phyloP scores from a whole-genome alignment of 2,888 invertebrate genomes.

The Pycnomerus fuliginosus region DNA sequence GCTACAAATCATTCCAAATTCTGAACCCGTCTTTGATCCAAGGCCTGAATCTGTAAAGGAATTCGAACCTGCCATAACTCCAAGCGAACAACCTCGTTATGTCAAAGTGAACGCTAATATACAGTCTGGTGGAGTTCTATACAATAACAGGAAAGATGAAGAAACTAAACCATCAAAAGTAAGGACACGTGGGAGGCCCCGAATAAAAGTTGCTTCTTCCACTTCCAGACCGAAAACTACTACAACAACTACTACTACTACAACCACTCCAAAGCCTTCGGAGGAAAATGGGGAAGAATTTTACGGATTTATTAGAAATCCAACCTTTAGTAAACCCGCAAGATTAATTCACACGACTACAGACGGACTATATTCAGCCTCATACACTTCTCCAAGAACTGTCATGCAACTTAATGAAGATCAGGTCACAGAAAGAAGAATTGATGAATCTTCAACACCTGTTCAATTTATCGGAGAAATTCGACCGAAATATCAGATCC shows the following conservation, averaged over 20 bases:
- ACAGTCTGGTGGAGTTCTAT: constrained; percentile 30
- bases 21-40: constrained; percentile 33
- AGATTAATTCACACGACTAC: constrained; percentile 15
- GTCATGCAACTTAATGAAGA: constrained; percentile 6
- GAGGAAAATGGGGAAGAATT: constrained; percentile 48
- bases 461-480: constrained; percentile 47
- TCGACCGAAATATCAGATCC: constrained; percentile 42
- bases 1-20: constrained; percentile 23
- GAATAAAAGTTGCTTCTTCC: no score
- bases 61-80: constrained; percentile 21
- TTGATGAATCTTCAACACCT: constrained; percentile 15
- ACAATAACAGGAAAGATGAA: constrained; percentile 29
- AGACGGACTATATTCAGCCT: constrained; percentile 21
- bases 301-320: constrained; percentile 55
- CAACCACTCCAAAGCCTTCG: constrained; percentile 23
- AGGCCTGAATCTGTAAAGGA: constrained; percentile 10
- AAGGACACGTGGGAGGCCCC: constrained; percentile 33
- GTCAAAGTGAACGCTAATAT: constrained; percentile 28
- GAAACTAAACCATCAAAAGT: constrained; percentile 28
- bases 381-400: constrained; percentile 12
- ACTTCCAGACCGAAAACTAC: constrained; percentile 25
- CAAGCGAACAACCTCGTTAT: constrained; percentile 24
- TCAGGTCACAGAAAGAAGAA: constrained; percentile 4
- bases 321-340: constrained; percentile 45
- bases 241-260: constrained; percentile 25